Percentiles rank a stretch among this genome's conserved stretches.
Conservation (phyloP, 2,888 invertebrate species). For the Torymus tubicola region DNA sequence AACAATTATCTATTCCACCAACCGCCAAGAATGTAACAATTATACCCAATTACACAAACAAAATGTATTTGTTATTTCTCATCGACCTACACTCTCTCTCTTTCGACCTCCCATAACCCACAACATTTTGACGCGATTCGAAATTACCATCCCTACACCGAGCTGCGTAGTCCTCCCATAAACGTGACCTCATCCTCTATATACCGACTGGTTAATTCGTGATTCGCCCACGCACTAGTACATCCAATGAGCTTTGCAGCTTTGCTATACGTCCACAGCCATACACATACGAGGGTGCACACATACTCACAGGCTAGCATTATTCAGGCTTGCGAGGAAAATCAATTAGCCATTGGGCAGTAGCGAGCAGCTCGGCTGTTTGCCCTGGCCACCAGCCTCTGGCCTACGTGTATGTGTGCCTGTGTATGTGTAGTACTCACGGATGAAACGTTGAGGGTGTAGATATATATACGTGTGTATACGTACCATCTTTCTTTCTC, state of each 20-base stretch:
- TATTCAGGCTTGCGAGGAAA: slow-evolving; percentile 60
- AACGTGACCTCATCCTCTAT: no score
- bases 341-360: slow-evolving; percentile 65
- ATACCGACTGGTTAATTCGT: not conserved
- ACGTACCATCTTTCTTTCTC: not conserved
- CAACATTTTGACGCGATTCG: no score
- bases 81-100: no score
- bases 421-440: no score
- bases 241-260: not conserved
- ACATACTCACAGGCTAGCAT: slow-evolving; percentile 8
- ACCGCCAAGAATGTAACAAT: no score
- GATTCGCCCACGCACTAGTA: not conserved
- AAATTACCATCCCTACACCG: no score
- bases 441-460: not conserved
- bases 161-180: no score
- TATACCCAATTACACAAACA: no score
- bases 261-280: not conserved
- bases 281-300: not conserved
- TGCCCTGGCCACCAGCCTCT: not conserved
- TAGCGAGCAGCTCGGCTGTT: not conserved
- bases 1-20: no score
- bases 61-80: no score
- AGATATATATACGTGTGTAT: not conserved
- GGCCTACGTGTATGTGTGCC: no score
- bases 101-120: no score